Evolutionary conservation across 2,113 vertebrate species (phyloP).

Genomic region (Dicaeum eximium): DNA sequence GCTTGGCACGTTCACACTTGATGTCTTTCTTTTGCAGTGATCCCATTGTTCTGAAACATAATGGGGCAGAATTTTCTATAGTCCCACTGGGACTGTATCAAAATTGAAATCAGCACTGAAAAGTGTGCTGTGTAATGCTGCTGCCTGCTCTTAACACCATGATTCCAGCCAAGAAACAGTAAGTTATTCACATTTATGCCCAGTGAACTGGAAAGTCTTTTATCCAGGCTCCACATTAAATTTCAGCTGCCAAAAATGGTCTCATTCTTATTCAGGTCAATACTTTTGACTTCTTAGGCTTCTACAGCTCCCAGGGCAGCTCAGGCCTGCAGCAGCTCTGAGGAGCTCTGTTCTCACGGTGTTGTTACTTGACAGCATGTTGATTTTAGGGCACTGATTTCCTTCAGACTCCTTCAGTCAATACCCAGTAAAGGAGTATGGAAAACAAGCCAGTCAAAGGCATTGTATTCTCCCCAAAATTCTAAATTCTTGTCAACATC

Average conservation of each 20-base stretch:
- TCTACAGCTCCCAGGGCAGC: neutral
- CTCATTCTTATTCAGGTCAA: conserved; percentile 70
- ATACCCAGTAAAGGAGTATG: neutral
- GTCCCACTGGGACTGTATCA: conserved; percentile 66
- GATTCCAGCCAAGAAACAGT: conserved; percentile 60
- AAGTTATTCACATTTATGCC: conserved; percentile 66
- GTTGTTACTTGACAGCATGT: neutral
- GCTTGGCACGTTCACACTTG: neutral
- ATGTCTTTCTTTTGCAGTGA: conserved; percentile 63
- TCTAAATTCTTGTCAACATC: neutral
- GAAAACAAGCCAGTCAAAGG: neutral
- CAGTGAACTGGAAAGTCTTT: conserved; percentile 43
- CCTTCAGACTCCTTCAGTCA: neutral
- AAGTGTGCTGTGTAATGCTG: conserved; percentile 49
- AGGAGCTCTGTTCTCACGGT: neutral
- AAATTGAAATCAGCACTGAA: conserved; percentile 76
- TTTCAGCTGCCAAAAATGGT: conserved; percentile 65
- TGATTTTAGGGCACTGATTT: conserved; percentile 34
- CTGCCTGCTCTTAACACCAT: conserved; percentile 49
- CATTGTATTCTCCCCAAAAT: neutral
- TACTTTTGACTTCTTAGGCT: conserved; percentile 19
- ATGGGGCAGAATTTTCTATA: conserved; percentile 67
- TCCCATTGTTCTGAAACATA: conserved; percentile 75
- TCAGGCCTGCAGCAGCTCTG: neutral
- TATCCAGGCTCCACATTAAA: conserved; percentile 56